Evolutionary conservation across 2,888 invertebrate genomes (phyloP).

Genomic region (Loripinus fragilis): DNA sequence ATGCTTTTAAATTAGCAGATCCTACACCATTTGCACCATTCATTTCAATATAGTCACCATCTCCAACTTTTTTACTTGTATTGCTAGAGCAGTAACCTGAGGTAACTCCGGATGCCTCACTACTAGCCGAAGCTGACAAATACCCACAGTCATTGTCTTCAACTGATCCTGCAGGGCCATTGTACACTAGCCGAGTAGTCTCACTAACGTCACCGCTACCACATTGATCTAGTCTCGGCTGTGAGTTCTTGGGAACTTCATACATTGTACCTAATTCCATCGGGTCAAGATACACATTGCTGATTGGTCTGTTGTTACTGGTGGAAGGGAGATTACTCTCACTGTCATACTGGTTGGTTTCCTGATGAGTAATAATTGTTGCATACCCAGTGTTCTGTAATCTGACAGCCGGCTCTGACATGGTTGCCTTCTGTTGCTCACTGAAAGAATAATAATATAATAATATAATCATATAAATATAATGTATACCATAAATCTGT

Average conservation of each 20-base stretch:
- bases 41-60: slow-evolving; percentile 59
- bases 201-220: slow-evolving; percentile 23
- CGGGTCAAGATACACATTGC: slow-evolving; percentile 70
- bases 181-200: slow-evolving; percentile 35
- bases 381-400: slow-evolving; percentile 57
- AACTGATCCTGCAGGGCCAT: slow-evolving; percentile 43
- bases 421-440: slow-evolving; percentile 51
- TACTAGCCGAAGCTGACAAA: slow-evolving; percentile 20
- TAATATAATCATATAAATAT: no score
- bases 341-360: slow-evolving; percentile 20
- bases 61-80: slow-evolving; percentile 8
- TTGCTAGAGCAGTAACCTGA: slow-evolving; percentile 35
- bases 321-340: slow-evolving; percentile 1
- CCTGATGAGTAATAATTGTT: slow-evolving; percentile 36
- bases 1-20: not conserved
- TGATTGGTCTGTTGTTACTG: slow-evolving; percentile 49
- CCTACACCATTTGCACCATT: slow-evolving; percentile 39
- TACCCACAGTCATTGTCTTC: slow-evolving; percentile 33
- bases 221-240: slow-evolving; percentile 18
- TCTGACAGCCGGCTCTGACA: slow-evolving; percentile 36
- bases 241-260: slow-evolving; percentile 64
- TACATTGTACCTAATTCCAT: slow-evolving; percentile 64
- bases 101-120: slow-evolving; percentile 44
- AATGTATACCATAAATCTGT: no score
- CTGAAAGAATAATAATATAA: slow-evolving; percentile 57